A percentile compares a stretch with the other conserved stretches of the same genome.
Evolutionary conservation across 2,888 invertebrate species (phyloP).

Genomic region (Pterobdella sp.): DNA sequence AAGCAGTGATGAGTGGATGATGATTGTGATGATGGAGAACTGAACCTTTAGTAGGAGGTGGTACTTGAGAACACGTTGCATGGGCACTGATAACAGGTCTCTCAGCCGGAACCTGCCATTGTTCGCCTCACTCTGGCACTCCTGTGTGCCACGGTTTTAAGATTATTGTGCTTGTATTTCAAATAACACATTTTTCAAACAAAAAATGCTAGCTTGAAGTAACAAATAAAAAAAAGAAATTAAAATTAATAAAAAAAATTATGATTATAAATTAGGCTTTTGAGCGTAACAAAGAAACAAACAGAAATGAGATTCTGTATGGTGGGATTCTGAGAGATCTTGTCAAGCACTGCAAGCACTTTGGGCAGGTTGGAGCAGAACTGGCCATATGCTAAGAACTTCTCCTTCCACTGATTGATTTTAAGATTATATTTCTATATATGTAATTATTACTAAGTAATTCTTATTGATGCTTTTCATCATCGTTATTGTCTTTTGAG

Average conservation of each 20-base stretch:
- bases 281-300: conserved; percentile 23
- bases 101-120: conserved; percentile 87
- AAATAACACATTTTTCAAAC: too few species aligned
- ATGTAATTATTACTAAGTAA: not conserved
- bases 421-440: not conserved
- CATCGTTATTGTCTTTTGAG: too few species aligned
- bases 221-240: too few species aligned
- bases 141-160: too few species aligned
- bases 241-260: not conserved
- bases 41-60: conserved; percentile 75
- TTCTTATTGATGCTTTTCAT: too few species aligned
- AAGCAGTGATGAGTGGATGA: not conserved
- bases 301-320: conserved; percentile 42
- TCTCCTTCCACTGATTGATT: conserved; percentile 72
- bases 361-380: conserved; percentile 87
- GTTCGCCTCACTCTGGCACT: conserved; percentile 85
- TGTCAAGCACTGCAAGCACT: conserved; percentile 74
- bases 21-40: not conserved
- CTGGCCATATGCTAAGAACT: conserved; percentile 84
- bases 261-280: not conserved
- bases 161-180: too few species aligned
- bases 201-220: too few species aligned
- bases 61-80: conserved; percentile 96
- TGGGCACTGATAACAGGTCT: conserved; percentile 91
- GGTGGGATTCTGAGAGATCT: conserved; percentile 31